Evolutionary conservation across 2,888 invertebrate genomes (phyloP).

Genomic region (Nomada goodeniana): DNA sequence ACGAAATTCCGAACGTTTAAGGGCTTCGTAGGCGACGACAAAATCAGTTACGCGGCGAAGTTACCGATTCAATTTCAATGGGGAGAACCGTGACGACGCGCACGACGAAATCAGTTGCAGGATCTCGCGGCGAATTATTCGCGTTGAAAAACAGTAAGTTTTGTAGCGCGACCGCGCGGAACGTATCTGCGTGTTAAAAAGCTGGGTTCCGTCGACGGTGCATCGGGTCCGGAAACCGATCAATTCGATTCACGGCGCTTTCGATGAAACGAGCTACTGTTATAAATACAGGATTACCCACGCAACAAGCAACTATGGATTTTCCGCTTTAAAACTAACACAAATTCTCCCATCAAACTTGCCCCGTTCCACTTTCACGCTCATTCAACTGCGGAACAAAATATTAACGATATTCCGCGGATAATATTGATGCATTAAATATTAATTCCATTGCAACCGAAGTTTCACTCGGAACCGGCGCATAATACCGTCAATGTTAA

Average conservation of each 20-base stretch:
- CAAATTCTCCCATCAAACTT: slow-evolving; percentile 8
- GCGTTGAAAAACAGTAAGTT: neutral
- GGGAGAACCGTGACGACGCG: neutral
- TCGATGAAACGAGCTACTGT: slow-evolving; percentile 10
- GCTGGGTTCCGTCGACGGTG: slow-evolving; percentile 7
- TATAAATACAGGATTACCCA: slow-evolving; percentile 25
- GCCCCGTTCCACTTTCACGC: neutral
- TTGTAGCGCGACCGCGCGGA: neutral
- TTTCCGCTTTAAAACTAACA: slow-evolving; percentile 12
- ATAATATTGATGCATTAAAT: too few species aligned
- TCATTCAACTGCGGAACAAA: neutral
- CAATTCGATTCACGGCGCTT: slow-evolving; percentile 18
- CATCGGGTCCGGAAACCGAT: slow-evolving; percentile 12
- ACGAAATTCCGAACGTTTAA: too few species aligned
- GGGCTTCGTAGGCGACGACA: neutral
- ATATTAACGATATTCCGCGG: neutral
- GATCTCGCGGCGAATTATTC: neutral
- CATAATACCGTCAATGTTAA: too few species aligned
- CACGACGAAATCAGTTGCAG: neutral
- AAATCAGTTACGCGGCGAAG: neutral
- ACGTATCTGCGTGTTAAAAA: slow-evolving; percentile 19
- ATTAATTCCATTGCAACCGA: too few species aligned
- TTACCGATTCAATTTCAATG: neutral
- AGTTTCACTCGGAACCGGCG: too few species aligned
- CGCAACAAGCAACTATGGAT: slow-evolving; percentile 5